Percentiles rank a stretch among this genome's conserved stretches.
Evolutionary conservation across 2,888 invertebrate species (phyloP).

Genomic region (Fragum fragum): DNA sequence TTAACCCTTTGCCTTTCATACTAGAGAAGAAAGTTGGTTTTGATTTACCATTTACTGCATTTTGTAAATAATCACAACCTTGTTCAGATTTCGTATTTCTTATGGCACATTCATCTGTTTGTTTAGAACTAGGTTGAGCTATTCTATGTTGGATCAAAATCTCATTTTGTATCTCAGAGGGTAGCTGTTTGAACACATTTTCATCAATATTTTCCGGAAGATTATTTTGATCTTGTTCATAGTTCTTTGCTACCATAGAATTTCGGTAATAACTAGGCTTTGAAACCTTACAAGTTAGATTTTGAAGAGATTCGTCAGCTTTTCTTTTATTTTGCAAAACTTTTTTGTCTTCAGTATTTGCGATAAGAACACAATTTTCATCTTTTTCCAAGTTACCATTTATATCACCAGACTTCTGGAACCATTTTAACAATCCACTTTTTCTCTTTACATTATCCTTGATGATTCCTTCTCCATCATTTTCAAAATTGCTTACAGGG

Average conservation of each 20-base stretch:
- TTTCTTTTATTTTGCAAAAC: not conserved
- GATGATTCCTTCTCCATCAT: not conserved
- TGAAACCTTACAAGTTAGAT: not conserved
- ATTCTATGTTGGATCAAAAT: constrained; percentile 61
- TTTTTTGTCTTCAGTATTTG: not conserved
- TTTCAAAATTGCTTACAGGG: not conserved
- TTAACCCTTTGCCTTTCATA: not conserved
- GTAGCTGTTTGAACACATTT: constrained; percentile 72
- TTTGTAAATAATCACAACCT: no score
- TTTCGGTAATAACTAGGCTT: not conserved
- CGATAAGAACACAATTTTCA: not conserved
- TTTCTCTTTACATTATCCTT: not conserved
- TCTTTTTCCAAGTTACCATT: not conserved
- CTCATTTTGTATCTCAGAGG: constrained; percentile 76
- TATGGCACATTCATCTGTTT: no score
- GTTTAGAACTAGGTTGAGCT: not conserved
- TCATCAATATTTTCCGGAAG: constrained; percentile 68
- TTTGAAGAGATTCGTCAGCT: not conserved
- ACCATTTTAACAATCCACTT: constrained; percentile 22
- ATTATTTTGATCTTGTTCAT: not conserved
- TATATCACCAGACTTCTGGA: not conserved
- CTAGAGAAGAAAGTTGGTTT: not conserved
- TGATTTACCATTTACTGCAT: no score
- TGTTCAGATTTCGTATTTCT: no score
- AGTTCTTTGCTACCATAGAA: not conserved